Evolutionary conservation across 2,888 invertebrate genomes (phyloP), one percentile per base, ranked within the genome.

Genomic region (Lasius platythorax): DNA sequence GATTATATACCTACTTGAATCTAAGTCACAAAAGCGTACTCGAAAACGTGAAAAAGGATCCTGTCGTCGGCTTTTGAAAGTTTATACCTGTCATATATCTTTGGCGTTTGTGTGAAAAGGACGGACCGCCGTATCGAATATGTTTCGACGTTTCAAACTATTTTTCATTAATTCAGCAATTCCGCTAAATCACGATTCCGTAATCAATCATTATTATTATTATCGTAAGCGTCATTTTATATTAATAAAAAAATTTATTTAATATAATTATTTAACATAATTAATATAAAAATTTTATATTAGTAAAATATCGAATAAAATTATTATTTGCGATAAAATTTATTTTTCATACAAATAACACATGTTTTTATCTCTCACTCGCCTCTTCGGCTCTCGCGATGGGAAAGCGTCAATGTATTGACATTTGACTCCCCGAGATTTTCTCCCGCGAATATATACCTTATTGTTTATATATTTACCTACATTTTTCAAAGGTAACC

Each of bases 401-500:
- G 30, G 12, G 28, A 78, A 53, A 68, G 11, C 1, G 18, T 15
- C 40, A 18, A 43, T 53, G 50, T 66, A 66, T 18, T 43, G n/a
- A 40, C 12, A n/a, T 28, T 53, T 37, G 37, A 15, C 11, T 15
- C 28, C 23, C 6, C 67, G 43, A 6, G 3, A 15, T 64, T 23
- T 67, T n/a, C 8, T 56, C 67, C 37, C 63, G 83, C 3, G 33
- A 70, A 63, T 63, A 33, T 23, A 53, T 61, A 23, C 23, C 23
- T 23, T 23, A 76, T 63, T n/a, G 66, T 12, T 66, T 82, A 15
- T 63, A 61, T 63, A 61, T 63, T 75, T 75, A 64, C 72, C 72
- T 70, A 81, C 58, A 50, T 81, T 84, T 23, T 67, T 43, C 37
- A 64, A 82, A 46, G 37, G n/a, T 18, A 73, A 73, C 33, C 67